Conservation (phyloP, 1,140 invertebrate species). For the Amyelois transitella region DNA sequence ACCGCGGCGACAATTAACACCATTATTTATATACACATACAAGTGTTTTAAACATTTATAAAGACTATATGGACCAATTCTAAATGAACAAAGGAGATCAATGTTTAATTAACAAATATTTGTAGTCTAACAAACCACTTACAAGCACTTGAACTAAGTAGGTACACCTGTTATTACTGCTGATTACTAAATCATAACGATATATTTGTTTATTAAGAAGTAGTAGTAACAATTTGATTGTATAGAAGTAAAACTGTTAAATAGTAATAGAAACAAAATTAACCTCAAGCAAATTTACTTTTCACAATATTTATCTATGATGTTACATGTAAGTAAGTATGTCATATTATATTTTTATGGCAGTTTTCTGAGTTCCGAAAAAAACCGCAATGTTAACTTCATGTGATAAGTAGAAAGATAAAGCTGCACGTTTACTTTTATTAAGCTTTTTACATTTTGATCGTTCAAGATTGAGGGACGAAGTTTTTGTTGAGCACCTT, state of each 20-base stretch:
- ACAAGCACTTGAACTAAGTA: no score
- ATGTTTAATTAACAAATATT: not conserved
- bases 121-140: no score
- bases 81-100: not conserved
- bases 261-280: no score
- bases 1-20: not conserved
- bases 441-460: not conserved
- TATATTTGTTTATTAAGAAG: no score
- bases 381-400: not conserved
- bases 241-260: no score
- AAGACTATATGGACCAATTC: not conserved
- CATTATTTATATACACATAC: not conserved
- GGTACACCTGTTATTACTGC: no score
- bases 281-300: no score
- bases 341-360: no score
- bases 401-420: not conserved
- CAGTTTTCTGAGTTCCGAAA: not conserved
- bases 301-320: no score
- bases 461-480: not conserved
- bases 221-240: no score
- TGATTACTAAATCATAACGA: no score
- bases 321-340: not conserved
- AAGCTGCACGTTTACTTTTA: not conserved
- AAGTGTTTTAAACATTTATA: not conserved
- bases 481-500: no score